These are phyloP conservation scores for Falco peregrinus DNA, from an alignment of 2,797 vertebrate genomes.

Conservation along the genomic window DNA sequence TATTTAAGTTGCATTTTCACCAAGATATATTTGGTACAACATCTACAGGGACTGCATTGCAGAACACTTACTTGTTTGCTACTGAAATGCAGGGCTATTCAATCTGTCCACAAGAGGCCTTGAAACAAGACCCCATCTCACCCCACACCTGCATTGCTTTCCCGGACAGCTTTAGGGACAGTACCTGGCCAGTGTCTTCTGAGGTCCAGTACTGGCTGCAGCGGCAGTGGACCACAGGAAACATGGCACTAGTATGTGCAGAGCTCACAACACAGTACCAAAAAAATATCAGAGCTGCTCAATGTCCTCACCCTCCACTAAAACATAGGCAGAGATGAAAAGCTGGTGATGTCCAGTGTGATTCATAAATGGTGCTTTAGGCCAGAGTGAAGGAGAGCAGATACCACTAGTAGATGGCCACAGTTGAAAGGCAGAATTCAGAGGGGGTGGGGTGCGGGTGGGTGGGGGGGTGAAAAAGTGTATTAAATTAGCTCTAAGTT, in stretches of 20 bases:
- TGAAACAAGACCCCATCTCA: neutral
- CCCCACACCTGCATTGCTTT: neutral
- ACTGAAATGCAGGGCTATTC: neutral
- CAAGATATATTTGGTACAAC: neutral
- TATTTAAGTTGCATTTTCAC: slow-evolving; percentile 43
- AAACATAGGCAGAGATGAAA: neutral
- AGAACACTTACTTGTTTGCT: slow-evolving; percentile 24
- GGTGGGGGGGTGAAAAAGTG: rapidly evolving
- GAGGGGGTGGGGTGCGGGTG: rapidly evolving
- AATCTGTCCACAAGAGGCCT: neutral
- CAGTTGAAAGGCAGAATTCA: neutral
- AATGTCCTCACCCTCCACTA: neutral
- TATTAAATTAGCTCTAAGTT: neutral
- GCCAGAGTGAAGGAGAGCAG: neutral
- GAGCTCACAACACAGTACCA: neutral
- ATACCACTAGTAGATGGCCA: neutral
- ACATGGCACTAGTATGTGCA: rapidly evolving
- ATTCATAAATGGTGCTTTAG: neutral
- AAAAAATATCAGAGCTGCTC: neutral
- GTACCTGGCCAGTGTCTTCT: neutral
- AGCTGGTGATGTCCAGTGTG: neutral
- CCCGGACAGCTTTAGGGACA: neutral
- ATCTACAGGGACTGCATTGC: slow-evolving; percentile 6
- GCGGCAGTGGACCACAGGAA: neutral
- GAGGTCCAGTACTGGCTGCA: neutral